Conservation (phyloP, 2,113 vertebrate genomes). For the Fulica atra region DNA sequence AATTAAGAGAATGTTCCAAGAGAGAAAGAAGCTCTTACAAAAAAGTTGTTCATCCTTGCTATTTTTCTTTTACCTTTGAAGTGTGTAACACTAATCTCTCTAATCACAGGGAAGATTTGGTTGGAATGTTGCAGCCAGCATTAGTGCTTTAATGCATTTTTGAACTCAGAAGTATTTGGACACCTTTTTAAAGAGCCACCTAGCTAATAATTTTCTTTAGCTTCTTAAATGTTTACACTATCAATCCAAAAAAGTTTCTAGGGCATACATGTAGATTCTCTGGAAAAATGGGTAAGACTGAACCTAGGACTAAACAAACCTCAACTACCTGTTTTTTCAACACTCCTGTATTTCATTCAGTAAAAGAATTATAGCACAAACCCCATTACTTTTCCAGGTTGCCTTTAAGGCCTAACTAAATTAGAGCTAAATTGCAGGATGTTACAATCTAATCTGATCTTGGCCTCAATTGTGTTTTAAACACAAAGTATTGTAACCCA, state of each 20-base stretch:
- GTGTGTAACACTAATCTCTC: not conserved
- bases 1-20: not conserved
- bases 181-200: not conserved
- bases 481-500: slow-evolving; percentile 11
- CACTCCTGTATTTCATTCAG: not conserved
- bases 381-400: not conserved
- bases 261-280: not conserved
- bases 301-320: not conserved
- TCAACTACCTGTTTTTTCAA: not conserved
- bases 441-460: slow-evolving; percentile 40
- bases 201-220: not conserved
- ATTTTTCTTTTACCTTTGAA: not conserved
- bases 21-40: not conserved
- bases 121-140: not conserved
- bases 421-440: slow-evolving; percentile 30
- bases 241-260: not conserved
- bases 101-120: not conserved
- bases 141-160: not conserved
- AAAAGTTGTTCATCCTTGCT: not conserved
- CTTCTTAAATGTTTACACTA: not conserved
- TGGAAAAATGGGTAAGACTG: not conserved
- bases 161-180: not conserved
- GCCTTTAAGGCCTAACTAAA: not conserved
- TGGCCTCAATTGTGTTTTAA: slow-evolving; percentile 1
- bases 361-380: not conserved